Evolutionary conservation across 2,797 vertebrate genomes (phyloP), one percentile per base, ranked within the genome.

Genomic region (Thripadectes ignobilis): DNA sequence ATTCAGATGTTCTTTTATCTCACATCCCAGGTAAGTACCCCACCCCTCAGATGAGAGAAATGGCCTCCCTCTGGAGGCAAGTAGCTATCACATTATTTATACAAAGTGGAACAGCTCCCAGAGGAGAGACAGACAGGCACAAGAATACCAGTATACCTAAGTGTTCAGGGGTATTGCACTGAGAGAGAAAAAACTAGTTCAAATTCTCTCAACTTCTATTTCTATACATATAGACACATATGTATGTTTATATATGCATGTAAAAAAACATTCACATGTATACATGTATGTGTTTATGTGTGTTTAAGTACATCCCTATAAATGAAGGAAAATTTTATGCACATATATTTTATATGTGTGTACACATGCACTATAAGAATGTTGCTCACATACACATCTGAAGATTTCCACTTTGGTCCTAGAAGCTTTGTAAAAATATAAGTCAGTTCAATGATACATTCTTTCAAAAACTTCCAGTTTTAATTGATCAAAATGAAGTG

Each of bases 21-120:
- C 34, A 66, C 63, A 52, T 59, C 9, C 51, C 45, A 77, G 76
- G 67, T 82, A 92, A 76, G 71, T 52, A 66, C 19, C 23, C 14
- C 69, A 48, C 14, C 36, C 41, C 46, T 85, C 62, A 82, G 67
- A 78, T 3, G 8, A 52, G 15, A 92, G 80, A 73, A 92, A 76
- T 24, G 23, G 61, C 26, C 54, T 76, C 59, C 87, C 77, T 87
- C 77, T 86, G 41, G 71, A 93, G 76, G n/a, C 14, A 69, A 88
- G 68, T 26, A 83, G 41, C 34, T 88, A 86, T 78, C 66, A 54
- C 27, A 5, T 75, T 86, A 72, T 92, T 93, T 95, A 75, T 88
- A 86, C 66, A 75, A 94, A 95, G 66, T 95, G 71, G 93, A 93
- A 95, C 93, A 86, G 73, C 69, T 93, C 95, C 82, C 93, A 62